A percentile compares a stretch with the other conserved stretches of the same genome.
These are phyloP conservation scores for Mesoligia furuncula DNA, from an alignment of 2,888 invertebrate genomes.

Conservation along the genomic window DNA sequence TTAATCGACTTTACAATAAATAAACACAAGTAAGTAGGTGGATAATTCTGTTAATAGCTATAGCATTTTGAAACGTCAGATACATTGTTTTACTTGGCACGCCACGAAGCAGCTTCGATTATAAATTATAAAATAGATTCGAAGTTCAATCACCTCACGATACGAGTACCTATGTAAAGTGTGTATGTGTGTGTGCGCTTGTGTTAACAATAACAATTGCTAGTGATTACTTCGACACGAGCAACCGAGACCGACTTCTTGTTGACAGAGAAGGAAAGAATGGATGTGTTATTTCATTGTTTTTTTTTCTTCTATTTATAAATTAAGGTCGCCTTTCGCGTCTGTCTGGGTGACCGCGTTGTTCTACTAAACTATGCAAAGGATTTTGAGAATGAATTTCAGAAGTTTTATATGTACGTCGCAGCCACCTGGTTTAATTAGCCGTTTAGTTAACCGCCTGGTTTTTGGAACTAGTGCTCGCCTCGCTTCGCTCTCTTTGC, in stretches of 20 bases:
- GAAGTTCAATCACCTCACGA: slow-evolving; percentile 62
- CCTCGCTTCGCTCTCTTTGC: no score
- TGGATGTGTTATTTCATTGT: slow-evolving; percentile 42
- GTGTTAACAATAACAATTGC: slow-evolving; percentile 74
- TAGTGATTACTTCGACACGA: slow-evolving; percentile 79
- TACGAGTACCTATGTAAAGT: slow-evolving; percentile 16
- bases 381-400: background rate
- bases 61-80: slow-evolving; percentile 16
- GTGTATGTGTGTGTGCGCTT: slow-evolving; percentile 35
- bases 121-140: slow-evolving; percentile 57
- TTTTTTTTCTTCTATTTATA: no score
- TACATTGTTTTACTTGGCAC: slow-evolving; percentile 63
- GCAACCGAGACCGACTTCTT: slow-evolving; percentile 44
- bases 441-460: no score
- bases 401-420: background rate
- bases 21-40: background rate
- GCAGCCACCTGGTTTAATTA: no score
- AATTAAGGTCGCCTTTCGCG: background rate
- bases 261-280: slow-evolving; percentile 30
- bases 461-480: no score
- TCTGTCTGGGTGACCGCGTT: background rate
- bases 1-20: slow-evolving; percentile 4
- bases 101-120: slow-evolving; percentile 37
- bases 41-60: slow-evolving; percentile 32
- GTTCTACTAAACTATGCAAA: background rate